These are phyloP conservation scores for Thereva unica DNA, from an alignment of 2,888 invertebrate genomes.

Conservation along the genomic window DNA sequence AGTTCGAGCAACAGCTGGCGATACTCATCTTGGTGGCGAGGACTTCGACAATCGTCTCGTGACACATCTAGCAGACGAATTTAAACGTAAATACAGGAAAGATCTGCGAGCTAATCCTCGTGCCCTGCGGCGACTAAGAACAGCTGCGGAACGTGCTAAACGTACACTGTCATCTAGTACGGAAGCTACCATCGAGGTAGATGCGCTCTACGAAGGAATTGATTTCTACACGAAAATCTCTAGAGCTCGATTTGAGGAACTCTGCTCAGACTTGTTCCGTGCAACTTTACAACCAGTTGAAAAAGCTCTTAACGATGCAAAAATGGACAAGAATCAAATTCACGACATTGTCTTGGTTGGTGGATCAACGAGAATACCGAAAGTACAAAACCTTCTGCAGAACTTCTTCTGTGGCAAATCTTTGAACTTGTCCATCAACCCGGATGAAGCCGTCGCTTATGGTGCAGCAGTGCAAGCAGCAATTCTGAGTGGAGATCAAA, in stretches of 20 bases:
- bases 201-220: slow-evolving; percentile 70
- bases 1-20: too few relatives aligned
- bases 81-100: slow-evolving; percentile 75
- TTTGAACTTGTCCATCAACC: slow-evolving; percentile 72
- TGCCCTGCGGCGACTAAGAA: slow-evolving; percentile 66
- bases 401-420: slow-evolving; percentile 73
- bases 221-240: slow-evolving; percentile 71
- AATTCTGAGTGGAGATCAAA: slow-evolving; percentile 67
- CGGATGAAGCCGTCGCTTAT: slow-evolving; percentile 76
- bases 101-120: slow-evolving; percentile 66
- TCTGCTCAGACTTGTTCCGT: slow-evolving; percentile 70
- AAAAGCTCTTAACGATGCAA: slow-evolving; percentile 63
- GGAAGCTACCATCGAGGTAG: slow-evolving; percentile 72
- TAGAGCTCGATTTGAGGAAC: slow-evolving; percentile 73
- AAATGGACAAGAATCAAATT: slow-evolving; percentile 61
- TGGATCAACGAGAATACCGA: slow-evolving; percentile 75
- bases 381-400: slow-evolving; percentile 70
- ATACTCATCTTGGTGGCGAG: too few relatives aligned
- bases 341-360: slow-evolving; percentile 79
- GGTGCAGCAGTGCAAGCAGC: slow-evolving; percentile 73
- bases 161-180: slow-evolving; percentile 73
- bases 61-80: slow-evolving; percentile 80
- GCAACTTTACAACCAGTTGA: slow-evolving; percentile 74
- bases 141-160: slow-evolving; percentile 75
- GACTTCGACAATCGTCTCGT: slow-evolving; percentile 59